Evolutionary conservation across 2,888 invertebrate genomes (phyloP), one percentile per base, ranked within the genome.

Genomic region (Listrodromus nycthemerus): DNA sequence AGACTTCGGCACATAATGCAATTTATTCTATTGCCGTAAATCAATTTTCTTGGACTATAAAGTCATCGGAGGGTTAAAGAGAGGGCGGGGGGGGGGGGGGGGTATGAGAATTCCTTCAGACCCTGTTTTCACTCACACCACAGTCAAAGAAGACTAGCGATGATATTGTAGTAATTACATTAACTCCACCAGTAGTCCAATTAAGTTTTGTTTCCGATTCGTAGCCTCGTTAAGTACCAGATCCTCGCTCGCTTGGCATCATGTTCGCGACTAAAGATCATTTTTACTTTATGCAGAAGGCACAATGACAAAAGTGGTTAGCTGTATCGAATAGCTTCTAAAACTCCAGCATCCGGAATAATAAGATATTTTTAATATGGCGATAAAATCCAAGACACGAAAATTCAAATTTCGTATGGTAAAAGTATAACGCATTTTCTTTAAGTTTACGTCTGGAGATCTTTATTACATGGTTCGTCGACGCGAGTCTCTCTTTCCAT

Each of bases 11-110:
- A 24, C 69, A n/a, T 52, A 52, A 65, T 63, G 74, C 71, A 71
- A 81, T 81, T 81, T 79, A 75, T 75, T 81, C 75, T 75, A 84
- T 84, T 75, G 65, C 50, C 55, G 50, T 71, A 79, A 84, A 84
- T 84, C 84, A 84, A 84, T 84, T 84, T 81, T 84, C 84, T 81
- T 45, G 78, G 30, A 71, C 75, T 45, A 75, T 84, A 84, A 84
- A 84, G 74, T 81, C 30, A 48, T 69, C 30, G 55, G 58, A n/a
- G 30, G 48, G 27, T 69, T 65, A 37, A 65, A 65, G 16, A n/a
- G n/a, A n/a, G n/a, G n/a, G n/a, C n/a, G n/a, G n/a, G n/a, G n/a
- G n/a, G n/a, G n/a, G n/a, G n/a, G n/a, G 24, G 27, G 21, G 24
- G 30, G 48, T 24, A 37, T 63, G 50, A 27, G 61, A n/a, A 19